Percentiles rank a stretch among this genome's conserved stretches.
Conservation (phyloP, 1,140 invertebrate genomes). For the Calliphora vicina region DNA sequence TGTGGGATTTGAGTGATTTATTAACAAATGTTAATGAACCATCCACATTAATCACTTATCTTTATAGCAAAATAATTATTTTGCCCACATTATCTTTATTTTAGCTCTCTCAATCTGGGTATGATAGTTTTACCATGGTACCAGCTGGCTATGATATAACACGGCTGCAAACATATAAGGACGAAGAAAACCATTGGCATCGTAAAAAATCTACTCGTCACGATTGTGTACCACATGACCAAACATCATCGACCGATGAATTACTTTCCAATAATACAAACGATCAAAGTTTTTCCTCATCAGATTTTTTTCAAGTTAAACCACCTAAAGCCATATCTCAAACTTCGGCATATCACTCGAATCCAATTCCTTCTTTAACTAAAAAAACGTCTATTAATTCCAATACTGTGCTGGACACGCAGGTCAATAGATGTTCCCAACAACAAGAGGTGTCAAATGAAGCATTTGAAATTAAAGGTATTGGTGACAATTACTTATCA, state of each 20-base stretch:
- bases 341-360: background rate
- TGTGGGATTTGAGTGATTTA: no score
- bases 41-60: no score
- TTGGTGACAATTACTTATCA: background rate
- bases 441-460: background rate
- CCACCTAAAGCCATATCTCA: background rate
- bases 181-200: conserved; percentile 42
- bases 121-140: conserved; percentile 35
- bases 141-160: conserved; percentile 39
- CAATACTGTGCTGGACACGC: background rate
- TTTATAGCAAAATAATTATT: no score
- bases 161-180: conserved; percentile 25
- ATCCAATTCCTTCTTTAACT: background rate
- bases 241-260: background rate
- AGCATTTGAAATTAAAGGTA: background rate
- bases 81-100: no score
- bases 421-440: background rate
- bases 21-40: no score
- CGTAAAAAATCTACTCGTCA: conserved; percentile 34
- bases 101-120: conserved; percentile 20
- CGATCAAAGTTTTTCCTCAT: conserved; percentile 22
- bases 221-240: conserved; percentile 18
- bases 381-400: background rate
- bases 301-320: conserved; percentile 6
- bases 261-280: background rate